A percentile compares a stretch with the other conserved stretches of the same genome.
Conservation (phyloP, 1,140 invertebrate genomes). For the Galleria mellonella region DNA sequence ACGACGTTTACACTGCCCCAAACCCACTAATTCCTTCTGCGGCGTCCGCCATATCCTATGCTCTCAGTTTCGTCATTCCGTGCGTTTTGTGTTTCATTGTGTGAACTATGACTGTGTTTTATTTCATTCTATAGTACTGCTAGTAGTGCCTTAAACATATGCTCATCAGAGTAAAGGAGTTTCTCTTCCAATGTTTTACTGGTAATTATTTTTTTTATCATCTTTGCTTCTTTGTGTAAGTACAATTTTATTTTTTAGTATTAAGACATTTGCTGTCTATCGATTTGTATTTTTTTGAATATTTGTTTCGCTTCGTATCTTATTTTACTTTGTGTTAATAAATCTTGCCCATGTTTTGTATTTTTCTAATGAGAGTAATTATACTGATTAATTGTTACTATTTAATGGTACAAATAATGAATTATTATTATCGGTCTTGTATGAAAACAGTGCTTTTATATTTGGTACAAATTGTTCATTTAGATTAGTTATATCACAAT, state of each 20-base stretch:
- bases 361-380: no score
- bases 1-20: slow-evolving; percentile 63
- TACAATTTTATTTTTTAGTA: slow-evolving; percentile 16
- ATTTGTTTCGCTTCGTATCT: background rate
- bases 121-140: slow-evolving; percentile 1
- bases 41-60: slow-evolving; percentile 30
- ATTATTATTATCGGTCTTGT: background rate
- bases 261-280: slow-evolving; percentile 17
- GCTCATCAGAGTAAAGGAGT: background rate
- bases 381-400: no score
- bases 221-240: slow-evolving; percentile 16
- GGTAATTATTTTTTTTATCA: slow-evolving; percentile 9
- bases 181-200: background rate
- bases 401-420: background rate
- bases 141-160: background rate
- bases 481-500: background rate
- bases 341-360: slow-evolving; percentile 8
- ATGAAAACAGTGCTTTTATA: slow-evolving; percentile 8
- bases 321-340: background rate
- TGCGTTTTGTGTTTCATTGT: slow-evolving; percentile 37
- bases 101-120: slow-evolving; percentile 21
- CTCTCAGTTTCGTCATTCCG: slow-evolving; percentile 28
- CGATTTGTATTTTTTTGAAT: slow-evolving; percentile 9
- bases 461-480: slow-evolving; percentile 15
- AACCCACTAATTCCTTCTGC: slow-evolving; percentile 39